Percentiles rank a stretch among this genome's conserved stretches.
Conservation (phyloP, 1,140 invertebrate species). For the Bathynomus jamesi region DNA sequence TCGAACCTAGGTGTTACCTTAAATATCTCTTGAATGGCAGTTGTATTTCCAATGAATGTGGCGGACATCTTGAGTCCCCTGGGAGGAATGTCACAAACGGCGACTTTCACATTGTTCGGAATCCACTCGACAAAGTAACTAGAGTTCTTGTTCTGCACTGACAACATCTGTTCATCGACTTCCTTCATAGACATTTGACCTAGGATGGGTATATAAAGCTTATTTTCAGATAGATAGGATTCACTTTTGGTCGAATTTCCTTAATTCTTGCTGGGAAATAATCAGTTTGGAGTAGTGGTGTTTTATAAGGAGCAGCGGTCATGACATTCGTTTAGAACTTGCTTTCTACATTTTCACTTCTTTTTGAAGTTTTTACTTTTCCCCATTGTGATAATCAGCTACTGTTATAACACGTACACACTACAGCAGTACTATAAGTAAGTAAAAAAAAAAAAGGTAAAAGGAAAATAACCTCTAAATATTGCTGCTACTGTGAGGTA, state of each 20-base stretch:
- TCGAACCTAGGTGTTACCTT: constrained; percentile 59
- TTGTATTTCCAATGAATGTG: constrained; percentile 61
- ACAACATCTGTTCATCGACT: constrained; percentile 45
- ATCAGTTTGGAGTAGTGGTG: constrained; percentile 60
- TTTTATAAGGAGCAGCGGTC: too few species aligned
- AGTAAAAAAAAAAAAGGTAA: not conserved
- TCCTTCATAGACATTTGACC: constrained; percentile 45
- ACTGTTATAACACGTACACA: constrained; percentile 53
- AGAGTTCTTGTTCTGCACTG: constrained; percentile 49
- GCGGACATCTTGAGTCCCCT: constrained; percentile 59
- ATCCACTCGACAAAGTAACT: constrained; percentile 57
- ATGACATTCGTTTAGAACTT: constrained; percentile 54
- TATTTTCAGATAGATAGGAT: constrained; percentile 80
- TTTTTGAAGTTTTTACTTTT: too few species aligned
- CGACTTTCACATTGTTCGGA: constrained; percentile 55
- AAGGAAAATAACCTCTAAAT: constrained; percentile 48
- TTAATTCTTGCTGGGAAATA: constrained; percentile 60
- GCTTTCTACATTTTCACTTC: too few species aligned
- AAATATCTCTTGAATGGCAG: constrained; percentile 59
- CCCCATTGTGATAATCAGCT: constrained; percentile 50
- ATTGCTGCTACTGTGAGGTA: constrained; percentile 60
- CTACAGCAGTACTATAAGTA: constrained; percentile 42
- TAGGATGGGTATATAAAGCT: constrained; percentile 58
- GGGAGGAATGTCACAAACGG: constrained; percentile 62
- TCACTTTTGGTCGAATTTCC: constrained; percentile 87